phyloP scores from a whole-genome alignment of 2,888 invertebrate genomes.

The Calliphora vomitoria region DNA sequence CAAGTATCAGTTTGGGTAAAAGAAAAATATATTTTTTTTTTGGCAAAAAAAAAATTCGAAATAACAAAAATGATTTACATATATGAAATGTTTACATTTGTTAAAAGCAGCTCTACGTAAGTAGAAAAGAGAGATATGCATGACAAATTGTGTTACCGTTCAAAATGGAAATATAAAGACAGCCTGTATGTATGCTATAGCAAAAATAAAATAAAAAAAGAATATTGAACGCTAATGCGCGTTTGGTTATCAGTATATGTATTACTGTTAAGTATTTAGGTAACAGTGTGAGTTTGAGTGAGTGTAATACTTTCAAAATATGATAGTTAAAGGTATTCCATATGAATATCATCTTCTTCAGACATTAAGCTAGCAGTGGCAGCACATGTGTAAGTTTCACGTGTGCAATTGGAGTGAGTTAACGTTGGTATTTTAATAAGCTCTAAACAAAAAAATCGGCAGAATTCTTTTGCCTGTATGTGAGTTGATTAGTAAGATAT shows the following conservation, averaged over 20 bases:
- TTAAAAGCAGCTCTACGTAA: slow-evolving; percentile 64
- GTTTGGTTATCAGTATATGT: slow-evolving; percentile 65
- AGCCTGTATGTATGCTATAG: slow-evolving; percentile 43
- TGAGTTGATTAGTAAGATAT: slow-evolving; percentile 62
- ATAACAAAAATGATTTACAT: slow-evolving; percentile 74
- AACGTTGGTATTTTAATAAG: slow-evolving; percentile 60
- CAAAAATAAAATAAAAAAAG: not conserved
- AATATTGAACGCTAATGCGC: slow-evolving; percentile 73
- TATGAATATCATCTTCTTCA: slow-evolving; percentile 33
- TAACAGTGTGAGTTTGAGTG: slow-evolving; percentile 34
- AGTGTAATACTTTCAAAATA: slow-evolving; percentile 20
- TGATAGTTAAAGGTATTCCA: slow-evolving; percentile 59
- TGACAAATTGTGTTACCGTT: slow-evolving; percentile 73
- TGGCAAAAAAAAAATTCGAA: slow-evolving; percentile 43
- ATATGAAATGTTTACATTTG: slow-evolving; percentile 74
- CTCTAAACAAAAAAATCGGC: slow-evolving; percentile 29
- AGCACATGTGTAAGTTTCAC: slow-evolving; percentile 51
- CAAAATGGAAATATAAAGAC: slow-evolving; percentile 49
- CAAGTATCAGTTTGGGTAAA: slow-evolving; percentile 58
- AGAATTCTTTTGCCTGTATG: slow-evolving; percentile 36
- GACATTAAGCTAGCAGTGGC: not conserved
- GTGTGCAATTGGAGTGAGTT: not conserved
- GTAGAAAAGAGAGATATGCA: slow-evolving; percentile 66
- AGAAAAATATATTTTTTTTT: slow-evolving; percentile 55
- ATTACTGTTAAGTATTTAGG: not conserved